Evolutionary conservation across 1,140 invertebrate species (phyloP).

Genomic region (Manduca sexta): DNA sequence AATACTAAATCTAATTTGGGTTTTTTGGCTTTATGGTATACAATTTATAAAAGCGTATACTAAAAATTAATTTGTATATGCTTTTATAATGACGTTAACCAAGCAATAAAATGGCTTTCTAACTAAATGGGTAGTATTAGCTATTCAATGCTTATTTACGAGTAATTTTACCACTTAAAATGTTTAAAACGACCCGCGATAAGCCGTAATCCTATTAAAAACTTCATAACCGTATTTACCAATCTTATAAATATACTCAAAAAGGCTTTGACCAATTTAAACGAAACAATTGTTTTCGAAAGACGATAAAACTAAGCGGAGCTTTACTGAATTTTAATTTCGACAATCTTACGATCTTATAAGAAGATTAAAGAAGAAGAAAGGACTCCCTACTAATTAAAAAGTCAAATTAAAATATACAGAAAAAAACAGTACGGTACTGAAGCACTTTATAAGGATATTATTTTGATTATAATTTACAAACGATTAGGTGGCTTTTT

Average conservation of each 20-base stretch:
- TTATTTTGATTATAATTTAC: no score
- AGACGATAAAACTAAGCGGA: constrained; percentile 40
- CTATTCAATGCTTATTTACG: no score
- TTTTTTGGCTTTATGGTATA: no score
- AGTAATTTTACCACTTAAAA: no score
- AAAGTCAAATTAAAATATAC: constrained; percentile 51
- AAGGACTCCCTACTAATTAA: constrained; percentile 49
- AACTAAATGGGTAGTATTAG: no score
- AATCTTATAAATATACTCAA: constrained; percentile 14
- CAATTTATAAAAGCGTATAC: no score
- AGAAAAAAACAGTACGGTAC: constrained; percentile 22
- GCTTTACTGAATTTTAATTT: constrained; percentile 51
- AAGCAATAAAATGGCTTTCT: no score
- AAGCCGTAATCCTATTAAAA: neutral
- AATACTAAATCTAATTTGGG: no score
- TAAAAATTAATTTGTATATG: no score
- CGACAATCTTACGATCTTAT: constrained; percentile 52
- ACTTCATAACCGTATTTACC: neutral
- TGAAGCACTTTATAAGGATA: neutral
- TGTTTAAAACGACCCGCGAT: no score
- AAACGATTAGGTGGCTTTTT: no score
- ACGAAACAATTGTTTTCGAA: constrained; percentile 27
- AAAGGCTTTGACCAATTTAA: constrained; percentile 20
- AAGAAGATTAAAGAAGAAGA: constrained; percentile 50
- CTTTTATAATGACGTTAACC: no score